Conservation (phyloP, 2,113 vertebrate species). For the Perccottus glenii region DNA sequence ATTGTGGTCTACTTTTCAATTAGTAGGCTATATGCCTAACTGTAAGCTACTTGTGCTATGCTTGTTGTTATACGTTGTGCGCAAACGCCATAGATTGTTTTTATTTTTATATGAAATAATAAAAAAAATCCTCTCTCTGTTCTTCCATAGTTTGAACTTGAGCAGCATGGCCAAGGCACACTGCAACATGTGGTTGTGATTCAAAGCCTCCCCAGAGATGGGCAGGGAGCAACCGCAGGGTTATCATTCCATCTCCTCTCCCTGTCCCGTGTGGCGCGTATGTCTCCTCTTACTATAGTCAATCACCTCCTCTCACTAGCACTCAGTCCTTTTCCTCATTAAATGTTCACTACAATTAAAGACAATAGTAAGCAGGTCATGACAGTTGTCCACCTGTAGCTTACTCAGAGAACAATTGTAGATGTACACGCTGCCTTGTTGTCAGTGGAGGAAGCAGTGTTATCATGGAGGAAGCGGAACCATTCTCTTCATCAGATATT, state of each 20-base stretch:
- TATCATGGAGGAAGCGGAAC: constrained; percentile 57
- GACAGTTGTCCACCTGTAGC: neutral
- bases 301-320: neutral
- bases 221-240: constrained; percentile 30
- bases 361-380: neutral
- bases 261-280: constrained; percentile 14
- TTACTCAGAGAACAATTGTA: neutral
- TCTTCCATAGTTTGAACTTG: constrained; percentile 22
- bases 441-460: constrained; percentile 36
- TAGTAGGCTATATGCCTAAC: no score
- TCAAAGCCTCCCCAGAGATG: constrained; percentile 27
- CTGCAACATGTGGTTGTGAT: constrained; percentile 59
- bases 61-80: no score
- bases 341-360: neutral
- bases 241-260: constrained; percentile 52
- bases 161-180: constrained; percentile 26
- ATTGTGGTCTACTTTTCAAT: no score
- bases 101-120: no score
- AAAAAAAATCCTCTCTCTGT: neutral
- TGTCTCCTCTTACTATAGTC: constrained; percentile 16
- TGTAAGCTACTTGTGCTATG: no score
- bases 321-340: constrained; percentile 4
- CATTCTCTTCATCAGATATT: constrained; percentile 43
- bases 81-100: no score
- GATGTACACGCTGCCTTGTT: neutral